Evolutionary conservation across 2,888 invertebrate species (phyloP).

Genomic region (Eupsilia transversa): DNA sequence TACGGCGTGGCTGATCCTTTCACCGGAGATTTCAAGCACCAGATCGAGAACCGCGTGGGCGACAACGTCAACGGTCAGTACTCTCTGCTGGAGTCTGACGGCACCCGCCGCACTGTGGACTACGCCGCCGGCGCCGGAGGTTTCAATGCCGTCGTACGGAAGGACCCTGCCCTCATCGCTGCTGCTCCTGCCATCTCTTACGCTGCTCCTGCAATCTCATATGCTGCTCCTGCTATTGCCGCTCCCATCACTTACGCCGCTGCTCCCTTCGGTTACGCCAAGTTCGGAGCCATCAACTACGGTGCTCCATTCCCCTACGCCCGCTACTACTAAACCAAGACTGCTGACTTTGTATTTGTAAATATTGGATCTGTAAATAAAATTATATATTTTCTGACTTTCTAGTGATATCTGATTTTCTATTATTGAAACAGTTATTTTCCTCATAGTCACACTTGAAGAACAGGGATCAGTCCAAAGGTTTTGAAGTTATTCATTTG

Average conservation of each 20-base stretch:
- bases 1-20: constrained; percentile 90
- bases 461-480: not conserved
- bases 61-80: constrained; percentile 89
- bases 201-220: constrained; percentile 64
- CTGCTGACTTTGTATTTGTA: constrained; percentile 58
- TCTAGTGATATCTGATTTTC: constrained; percentile 35
- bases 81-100: constrained; percentile 89
- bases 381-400: constrained; percentile 51
- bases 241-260: constrained; percentile 66
- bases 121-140: constrained; percentile 89
- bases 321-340: constrained; percentile 70
- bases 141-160: constrained; percentile 90
- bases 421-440: not conserved
- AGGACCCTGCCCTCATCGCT: constrained; percentile 84
- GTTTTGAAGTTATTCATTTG: not conserved
- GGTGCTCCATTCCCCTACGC: constrained; percentile 72
- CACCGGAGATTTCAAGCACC: constrained; percentile 90
- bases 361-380: constrained; percentile 70
- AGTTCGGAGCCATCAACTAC: constrained; percentile 52
- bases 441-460: not conserved
- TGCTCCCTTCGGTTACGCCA: constrained; percentile 61
- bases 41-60: constrained; percentile 87
- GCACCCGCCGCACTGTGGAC: constrained; percentile 89
- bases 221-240: constrained; percentile 65
- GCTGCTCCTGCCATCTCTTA: constrained; percentile 68